Percentiles rank a stretch among this genome's conserved stretches.
Evolutionary conservation across 2,797 vertebrate species (phyloP).

Genomic region (Poeciliopsis presidionis): DNA sequence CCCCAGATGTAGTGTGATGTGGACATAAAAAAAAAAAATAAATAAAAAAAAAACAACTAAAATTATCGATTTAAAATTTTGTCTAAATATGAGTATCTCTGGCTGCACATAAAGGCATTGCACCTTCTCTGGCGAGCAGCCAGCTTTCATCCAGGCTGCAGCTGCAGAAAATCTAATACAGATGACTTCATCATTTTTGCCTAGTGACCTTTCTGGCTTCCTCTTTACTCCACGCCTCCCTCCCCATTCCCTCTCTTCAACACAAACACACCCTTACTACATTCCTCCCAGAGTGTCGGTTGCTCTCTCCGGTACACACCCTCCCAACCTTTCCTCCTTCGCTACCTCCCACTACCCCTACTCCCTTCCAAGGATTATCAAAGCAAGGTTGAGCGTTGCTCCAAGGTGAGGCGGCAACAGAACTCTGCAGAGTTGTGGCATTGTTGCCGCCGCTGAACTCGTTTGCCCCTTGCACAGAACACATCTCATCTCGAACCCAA

Average conservation of each 20-base stretch:
- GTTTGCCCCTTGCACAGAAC: conserved; percentile 55
- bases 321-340: conserved; percentile 45
- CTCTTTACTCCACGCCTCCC: conserved; percentile 42
- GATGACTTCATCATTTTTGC: conserved; percentile 83
- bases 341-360: conserved; percentile 40
- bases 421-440: conserved; percentile 59
- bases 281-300: conserved; percentile 50
- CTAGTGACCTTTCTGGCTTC: conserved; percentile 75
- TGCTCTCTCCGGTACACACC: conserved; percentile 52
- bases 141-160: conserved; percentile 63
- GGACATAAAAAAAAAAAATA: background rate
- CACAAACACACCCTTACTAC: conserved; percentile 23
- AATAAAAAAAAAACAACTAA: background rate
- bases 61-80: conserved; percentile 55
- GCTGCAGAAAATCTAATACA: conserved; percentile 76
- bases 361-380: conserved; percentile 57
- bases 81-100: conserved; percentile 43
- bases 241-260: conserved; percentile 7
- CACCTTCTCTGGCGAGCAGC: conserved; percentile 60
- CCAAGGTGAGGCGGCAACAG: conserved; percentile 73
- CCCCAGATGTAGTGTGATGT: conserved; percentile 19
- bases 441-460: conserved; percentile 25
- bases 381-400: conserved; percentile 47
- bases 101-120: conserved; percentile 46
- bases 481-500: conserved; percentile 60